Evolutionary conservation across 2,113 vertebrate species (phyloP), one percentile per base, ranked within the genome.

Genomic region (Thermophis baileyi): DNA sequence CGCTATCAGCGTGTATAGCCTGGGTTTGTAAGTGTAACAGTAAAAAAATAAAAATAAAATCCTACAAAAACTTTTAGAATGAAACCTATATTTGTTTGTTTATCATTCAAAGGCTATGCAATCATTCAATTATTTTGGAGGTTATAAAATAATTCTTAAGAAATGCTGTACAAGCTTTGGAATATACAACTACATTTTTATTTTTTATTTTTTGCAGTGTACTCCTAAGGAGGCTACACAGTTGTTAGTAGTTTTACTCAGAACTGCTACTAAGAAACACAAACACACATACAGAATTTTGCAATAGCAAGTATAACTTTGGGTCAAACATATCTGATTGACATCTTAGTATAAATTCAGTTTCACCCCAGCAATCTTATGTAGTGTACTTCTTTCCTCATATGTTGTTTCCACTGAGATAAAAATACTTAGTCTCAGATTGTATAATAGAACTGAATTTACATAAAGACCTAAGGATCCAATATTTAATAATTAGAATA

Each of bases 1-100:
- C 95, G 97, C 97, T 97, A 97, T 98, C 96, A 97, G 97, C 35
- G 96, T 97, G 95, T 95, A 96, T 95, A 96, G 95, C 95, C 95
- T 93, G 50, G 95, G 96, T 96, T 97, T 97, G 97, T 87, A 92
- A 96, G 96, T 96, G 94, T 92, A 96, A 94, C 18, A 14, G 90
- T 74, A 94, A 81, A 44, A 81, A 40, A 81, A 74, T 7, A 18
- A 74, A 35, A 74, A 35, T 3, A 20, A 81, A 81, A 22, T 3
- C 74, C 3, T 81, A 24, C 35, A 40, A 60, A 89, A 40, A 27
- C 14, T 89, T 92, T 94, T 94, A 92, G 90, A 91, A 92, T 91
- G 90, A 87, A 40, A 60, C 95, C 94, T 44, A 91, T 4, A 87
- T 90, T 85, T 89, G 90, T 94, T 95, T 96, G 90, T 95, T 86